Evolutionary conservation across 2,797 vertebrate genomes (phyloP).

Genomic region (Poeciliopsis presidionis): DNA sequence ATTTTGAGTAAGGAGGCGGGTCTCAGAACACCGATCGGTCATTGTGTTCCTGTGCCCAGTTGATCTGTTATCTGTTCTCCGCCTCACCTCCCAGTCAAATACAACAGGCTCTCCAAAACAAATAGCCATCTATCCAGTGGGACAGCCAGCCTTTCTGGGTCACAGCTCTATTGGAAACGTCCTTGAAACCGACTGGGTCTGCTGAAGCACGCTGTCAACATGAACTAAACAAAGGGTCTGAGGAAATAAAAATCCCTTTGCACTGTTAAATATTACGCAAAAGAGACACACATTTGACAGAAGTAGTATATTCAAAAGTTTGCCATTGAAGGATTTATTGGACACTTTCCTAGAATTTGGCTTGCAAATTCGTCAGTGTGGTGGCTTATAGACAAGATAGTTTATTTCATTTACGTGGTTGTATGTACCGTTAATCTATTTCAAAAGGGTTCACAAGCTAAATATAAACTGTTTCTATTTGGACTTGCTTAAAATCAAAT

Average conservation of each 20-base stretch:
- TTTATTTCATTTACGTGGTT: slow-evolving; percentile 3
- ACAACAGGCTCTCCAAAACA: slow-evolving; percentile 65
- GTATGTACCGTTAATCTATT: neutral
- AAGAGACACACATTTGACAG: slow-evolving; percentile 15
- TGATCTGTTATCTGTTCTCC: slow-evolving; percentile 53
- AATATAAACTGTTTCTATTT: neutral
- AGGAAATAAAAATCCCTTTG: slow-evolving; percentile 49
- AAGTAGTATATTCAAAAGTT: slow-evolving; percentile 37
- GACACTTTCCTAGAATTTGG: slow-evolving; percentile 29
- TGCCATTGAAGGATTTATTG: slow-evolving; percentile 27
- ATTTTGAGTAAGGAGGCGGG: slow-evolving; percentile 17
- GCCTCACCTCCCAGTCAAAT: slow-evolving; percentile 64
- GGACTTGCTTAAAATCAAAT: neutral
- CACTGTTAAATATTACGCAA: slow-evolving; percentile 55
- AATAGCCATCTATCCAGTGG: slow-evolving; percentile 56
- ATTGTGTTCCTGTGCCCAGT: slow-evolving; percentile 35
- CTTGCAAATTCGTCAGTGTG: slow-evolving; percentile 4
- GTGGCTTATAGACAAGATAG: slow-evolving; percentile 10
- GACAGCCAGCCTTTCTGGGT: slow-evolving; percentile 55
- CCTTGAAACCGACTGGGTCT: slow-evolving; percentile 59
- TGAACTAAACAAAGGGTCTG: slow-evolving; percentile 52
- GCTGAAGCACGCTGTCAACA: slow-evolving; percentile 44
- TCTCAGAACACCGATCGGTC: slow-evolving; percentile 36
- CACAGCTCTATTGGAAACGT: slow-evolving; percentile 52
- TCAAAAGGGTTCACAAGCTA: slow-evolving; percentile 9